Evolutionary conservation across 2,888 invertebrate genomes (phyloP), one percentile per base, ranked within the genome.

Genomic region (Holacanthella duospinosa): DNA sequence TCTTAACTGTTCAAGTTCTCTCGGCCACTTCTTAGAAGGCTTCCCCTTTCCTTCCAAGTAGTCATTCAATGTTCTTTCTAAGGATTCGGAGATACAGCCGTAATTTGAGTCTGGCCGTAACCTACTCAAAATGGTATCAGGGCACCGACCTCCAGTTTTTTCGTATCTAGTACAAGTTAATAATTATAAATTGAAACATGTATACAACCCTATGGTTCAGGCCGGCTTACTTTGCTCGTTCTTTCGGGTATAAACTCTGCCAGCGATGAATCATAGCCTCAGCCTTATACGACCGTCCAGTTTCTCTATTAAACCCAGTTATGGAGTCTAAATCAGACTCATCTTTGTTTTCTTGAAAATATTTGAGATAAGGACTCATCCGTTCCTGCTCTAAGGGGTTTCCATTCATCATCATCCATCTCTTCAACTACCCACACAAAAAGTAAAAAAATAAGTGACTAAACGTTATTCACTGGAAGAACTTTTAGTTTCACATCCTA

Each of bases 41-140:
- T 79, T 48, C 16, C n/a, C 12, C 21, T 21, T 9, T 36, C 16
- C 36, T 36, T 36, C 36, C 29, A 82, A 75, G 75, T 86, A 88
- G 28, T 79, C 78, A 1, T 83, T 80, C 54, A 92, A 81, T 9
- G 91, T 74, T 16, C 79, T 77, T 65, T 89, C 85, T 60, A 95
- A 77, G 54, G 84, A 84, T 78, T 99, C 97, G 4, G 88, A 88
- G 3, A 96, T 80, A 0, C 88, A 85, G 6, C 94, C 93, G 71
- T 90, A 88, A 74, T 87, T 83, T 60, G 82, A 80, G 75, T 89
- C 86, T 0, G 92, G 87, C 24, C 86, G 84, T 74, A 82, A 85
- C 55, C 81, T 79, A 2, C 87, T 82, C 21, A 82, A 80, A 0
- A 88, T 77, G 0, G 95, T 91, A 75, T 92, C 90, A 0, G 89